Percentiles rank a stretch among this genome's conserved stretches.
These are phyloP conservation scores for Nebria brevicollis DNA, from an alignment of 2,888 invertebrate species.

Conservation along the genomic window DNA sequence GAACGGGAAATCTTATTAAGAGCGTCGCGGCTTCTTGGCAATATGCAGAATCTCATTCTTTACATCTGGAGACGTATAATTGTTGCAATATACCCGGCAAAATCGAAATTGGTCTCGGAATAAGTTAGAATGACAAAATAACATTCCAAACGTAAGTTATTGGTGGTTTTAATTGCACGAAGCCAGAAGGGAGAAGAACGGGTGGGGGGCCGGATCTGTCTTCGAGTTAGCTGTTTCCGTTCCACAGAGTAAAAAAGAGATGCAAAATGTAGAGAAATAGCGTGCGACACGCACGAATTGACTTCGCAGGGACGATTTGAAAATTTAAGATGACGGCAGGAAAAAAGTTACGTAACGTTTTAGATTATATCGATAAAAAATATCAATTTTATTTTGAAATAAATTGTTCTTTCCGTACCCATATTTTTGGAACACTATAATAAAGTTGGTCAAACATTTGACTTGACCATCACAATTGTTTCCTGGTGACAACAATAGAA, in stretches of 20 bases:
- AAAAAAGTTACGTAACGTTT: not conserved
- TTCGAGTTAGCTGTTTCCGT: not conserved
- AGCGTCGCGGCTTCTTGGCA: not conserved
- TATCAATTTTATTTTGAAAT: no score
- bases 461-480: not conserved
- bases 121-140: slow-evolving; percentile 1
- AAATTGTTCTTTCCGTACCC: no score
- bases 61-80: not conserved
- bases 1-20: not conserved
- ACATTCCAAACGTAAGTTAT: not conserved
- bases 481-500: not conserved
- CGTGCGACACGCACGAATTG: not conserved
- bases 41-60: not conserved
- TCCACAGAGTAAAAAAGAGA: not conserved
- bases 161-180: not conserved
- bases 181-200: not conserved
- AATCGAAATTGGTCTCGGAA: not conserved
- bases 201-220: not conserved
- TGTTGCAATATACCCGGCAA: not conserved
- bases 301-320: not conserved
- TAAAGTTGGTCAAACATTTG: not conserved
- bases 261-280: not conserved
- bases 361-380: not conserved
- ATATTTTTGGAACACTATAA: not conserved
- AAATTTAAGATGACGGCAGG: not conserved